Percentiles rank a stretch among this genome's conserved stretches.
Evolutionary conservation across 2,113 vertebrate species (phyloP).

Genomic region (Ceuthmochares aereus): DNA sequence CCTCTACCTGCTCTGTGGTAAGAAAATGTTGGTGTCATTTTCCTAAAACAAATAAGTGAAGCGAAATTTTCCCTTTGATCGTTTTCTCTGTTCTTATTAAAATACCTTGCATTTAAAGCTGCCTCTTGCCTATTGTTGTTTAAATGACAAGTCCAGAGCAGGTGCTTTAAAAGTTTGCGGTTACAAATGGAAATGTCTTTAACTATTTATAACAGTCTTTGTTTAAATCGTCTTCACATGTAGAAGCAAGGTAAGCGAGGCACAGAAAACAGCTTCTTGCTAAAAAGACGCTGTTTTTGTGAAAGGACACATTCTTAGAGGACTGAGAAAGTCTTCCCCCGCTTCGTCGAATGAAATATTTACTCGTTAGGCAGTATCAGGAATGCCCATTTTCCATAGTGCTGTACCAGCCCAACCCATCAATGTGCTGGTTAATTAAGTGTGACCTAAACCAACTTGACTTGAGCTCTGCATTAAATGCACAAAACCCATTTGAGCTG

Average conservation of each 20-base stretch:
- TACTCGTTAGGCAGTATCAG: constrained; percentile 76
- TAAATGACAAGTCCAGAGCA: constrained; percentile 50
- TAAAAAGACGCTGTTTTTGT: constrained; percentile 47
- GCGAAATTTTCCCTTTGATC: constrained; percentile 59
- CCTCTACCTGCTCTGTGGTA: constrained; percentile 42
- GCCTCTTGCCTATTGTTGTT: constrained; percentile 36
- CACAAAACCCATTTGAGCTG: constrained; percentile 89
- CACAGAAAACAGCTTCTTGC: constrained; percentile 35
- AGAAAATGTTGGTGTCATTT: constrained; percentile 47
- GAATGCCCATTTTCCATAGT: constrained; percentile 78
- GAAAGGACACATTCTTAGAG: constrained; percentile 50
- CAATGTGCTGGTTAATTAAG: constrained; percentile 85
- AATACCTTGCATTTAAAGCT: constrained; percentile 20
- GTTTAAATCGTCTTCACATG: constrained; percentile 47
- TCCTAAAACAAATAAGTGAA: constrained; percentile 66
- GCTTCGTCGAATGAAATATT: constrained; percentile 80
- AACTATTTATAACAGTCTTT: constrained; percentile 74
- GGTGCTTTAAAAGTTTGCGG: constrained; percentile 56
- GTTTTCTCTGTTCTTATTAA: constrained; percentile 47
- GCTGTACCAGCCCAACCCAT: constrained; percentile 75
- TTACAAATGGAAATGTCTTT: constrained; percentile 66
- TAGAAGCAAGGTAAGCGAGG: constrained; percentile 44
- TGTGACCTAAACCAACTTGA: constrained; percentile 91
- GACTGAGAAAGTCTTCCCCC: constrained; percentile 16
- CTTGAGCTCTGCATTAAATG: constrained; percentile 87